Percentiles rank a stretch among this genome's conserved stretches.
Evolutionary conservation across 2,113 vertebrate genomes (phyloP).

Genomic region (Onychostruthus taczanowskii): DNA sequence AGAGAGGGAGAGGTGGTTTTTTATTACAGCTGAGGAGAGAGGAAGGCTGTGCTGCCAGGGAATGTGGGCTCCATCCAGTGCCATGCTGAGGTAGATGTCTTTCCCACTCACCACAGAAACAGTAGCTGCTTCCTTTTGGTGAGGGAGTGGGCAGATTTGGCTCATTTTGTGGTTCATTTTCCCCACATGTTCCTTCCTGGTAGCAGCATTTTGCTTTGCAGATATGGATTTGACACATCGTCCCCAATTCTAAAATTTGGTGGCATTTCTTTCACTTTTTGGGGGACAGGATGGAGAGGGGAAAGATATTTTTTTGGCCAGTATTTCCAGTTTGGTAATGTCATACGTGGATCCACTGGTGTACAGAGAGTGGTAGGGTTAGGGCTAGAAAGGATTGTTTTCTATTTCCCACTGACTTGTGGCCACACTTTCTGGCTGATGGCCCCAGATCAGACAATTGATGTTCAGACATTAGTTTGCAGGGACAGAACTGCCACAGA

Average conservation of each 20-base stretch:
- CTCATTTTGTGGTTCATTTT: not conserved
- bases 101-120: not conserved
- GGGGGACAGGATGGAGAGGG: fast-evolving
- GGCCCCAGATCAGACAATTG: not conserved
- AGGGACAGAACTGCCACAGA: not conserved
- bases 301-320: not conserved
- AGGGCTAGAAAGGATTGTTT: not conserved
- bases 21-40: not conserved
- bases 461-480: not conserved
- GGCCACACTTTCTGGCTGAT: not conserved
- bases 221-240: not conserved
- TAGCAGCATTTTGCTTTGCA: not conserved
- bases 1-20: slow-evolving; percentile 21
- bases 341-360: not conserved
- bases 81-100: not conserved
- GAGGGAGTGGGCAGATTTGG: not conserved
- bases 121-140: not conserved
- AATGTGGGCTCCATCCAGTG: not conserved
- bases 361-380: too few relatives aligned
- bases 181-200: not conserved
- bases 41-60: not conserved
- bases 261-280: not conserved
- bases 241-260: not conserved
- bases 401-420: not conserved
- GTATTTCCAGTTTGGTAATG: not conserved